Evolutionary conservation across 2,888 invertebrate genomes (phyloP), one percentile per base, ranked within the genome.

Genomic region (Homarus gammarus): DNA sequence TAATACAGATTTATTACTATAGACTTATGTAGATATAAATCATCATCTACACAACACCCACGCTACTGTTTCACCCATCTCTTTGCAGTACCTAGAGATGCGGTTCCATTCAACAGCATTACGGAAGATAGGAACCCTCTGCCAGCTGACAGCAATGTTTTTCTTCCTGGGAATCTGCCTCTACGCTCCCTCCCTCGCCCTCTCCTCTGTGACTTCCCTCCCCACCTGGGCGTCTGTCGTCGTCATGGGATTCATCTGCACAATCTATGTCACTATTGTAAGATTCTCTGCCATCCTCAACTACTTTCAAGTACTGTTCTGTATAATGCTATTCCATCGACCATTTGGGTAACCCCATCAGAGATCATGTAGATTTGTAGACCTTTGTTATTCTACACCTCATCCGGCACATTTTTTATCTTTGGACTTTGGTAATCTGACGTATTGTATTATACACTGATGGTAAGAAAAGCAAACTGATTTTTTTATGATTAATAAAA

Each of bases 261-360:
- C 72, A 15, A 31, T 72, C 72, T 72, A 72, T 31, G 31, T 72
- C 6, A 72, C 72, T 72, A n/a, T 72, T 31, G 72, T 72, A 72
- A 72, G 72, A n/a, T n/a, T n/a, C n/a, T n/a, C n/a, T n/a, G n/a
- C n/a, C n/a, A n/a, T n/a, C n/a, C n/a, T n/a, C n/a, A n/a, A n/a
- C n/a, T n/a, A n/a, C n/a, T n/a, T n/a, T n/a, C n/a, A n/a, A n/a
- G n/a, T n/a, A n/a, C n/a, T n/a, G n/a, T n/a, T n/a, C n/a, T n/a
- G n/a, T n/a, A n/a, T n/a, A n/a, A n/a, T n/a, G n/a, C n/a, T n/a
- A n/a, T n/a, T n/a, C n/a, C n/a, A n/a, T n/a, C n/a, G n/a, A n/a
- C n/a, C n/a, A n/a, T n/a, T n/a, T n/a, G n/a, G n/a, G n/a, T n/a
- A n/a, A n/a, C n/a, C n/a, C n/a, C n/a, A n/a, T n/a, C n/a, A n/a